Base-by-base conservation (phyloP, 2,797 vertebrate genomes). In the Percopsis omiscomaycus region DNA sequence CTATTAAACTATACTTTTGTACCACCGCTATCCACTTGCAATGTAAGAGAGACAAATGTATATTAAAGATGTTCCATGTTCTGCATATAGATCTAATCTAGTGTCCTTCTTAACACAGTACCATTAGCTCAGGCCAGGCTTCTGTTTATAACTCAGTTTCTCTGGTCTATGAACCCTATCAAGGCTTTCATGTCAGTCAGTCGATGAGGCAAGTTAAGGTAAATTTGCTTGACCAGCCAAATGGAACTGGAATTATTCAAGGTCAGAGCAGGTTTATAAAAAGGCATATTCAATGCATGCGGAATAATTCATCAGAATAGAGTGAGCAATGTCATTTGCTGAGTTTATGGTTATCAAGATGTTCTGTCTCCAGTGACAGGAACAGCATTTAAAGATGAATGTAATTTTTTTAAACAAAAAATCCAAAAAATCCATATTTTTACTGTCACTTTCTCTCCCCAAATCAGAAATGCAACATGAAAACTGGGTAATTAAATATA, bases 1-100 rank as follows among this genome's bases (percentile, higher is more conserved):
- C 81, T 84, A 85, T 79, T 78, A 78, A 88, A 70, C 83, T 81
- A 84, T 84, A 77, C 71, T 84, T 89, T 89, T 86, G 58, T 87
- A 88, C 71, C 63, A 78, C 60, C 61, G 73, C 55, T 51, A 64
- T 70, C 32, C 29, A 48, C 71, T 67, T 64, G 37, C 54, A 49
- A 49, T 66, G 64, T 66, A 59, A 53, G 66, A 22, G 49, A 57
- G 49, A 50, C 16, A 22, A 50, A 42, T 10, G 49, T 55, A 59
- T 42, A 50, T 16, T 45, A 14, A 48, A 64, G 75, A 77, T 71
- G 53, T 63, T 72, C 72, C 4, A 49, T 59, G 64, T 28, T 65
- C 5, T 44, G 27, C 29, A 56, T 42, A 72, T 63, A 48, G 69
- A 64, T 15, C 30, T 52, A 56, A 71, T 75, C 65, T 71, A 77